Percentiles rank a stretch among this genome's conserved stretches.
These are phyloP conservation scores for Enteromius anoplus DNA, from an alignment of 2,797 vertebrate species.

Conservation along the genomic window DNA sequence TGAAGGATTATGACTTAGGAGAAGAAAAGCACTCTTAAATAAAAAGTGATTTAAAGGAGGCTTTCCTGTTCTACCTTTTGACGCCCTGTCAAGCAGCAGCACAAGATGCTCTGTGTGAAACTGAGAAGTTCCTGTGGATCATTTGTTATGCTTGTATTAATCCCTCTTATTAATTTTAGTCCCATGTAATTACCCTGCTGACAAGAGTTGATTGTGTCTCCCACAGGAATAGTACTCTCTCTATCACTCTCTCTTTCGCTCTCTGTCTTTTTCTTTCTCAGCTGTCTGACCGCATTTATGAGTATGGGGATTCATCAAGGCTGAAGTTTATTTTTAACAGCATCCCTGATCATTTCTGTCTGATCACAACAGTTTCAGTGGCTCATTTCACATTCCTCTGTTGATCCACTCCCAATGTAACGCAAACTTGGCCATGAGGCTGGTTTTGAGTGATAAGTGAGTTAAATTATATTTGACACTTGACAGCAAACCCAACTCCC, in stretches of 20 bases:
- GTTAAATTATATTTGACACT: conserved; percentile 2
- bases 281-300: not conserved
- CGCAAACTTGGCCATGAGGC: not conserved
- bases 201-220: conserved; percentile 42
- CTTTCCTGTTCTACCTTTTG: conserved; percentile 12
- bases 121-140: conserved; percentile 34
- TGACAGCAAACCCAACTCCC: not conserved
- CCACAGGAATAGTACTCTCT: conserved; percentile 8
- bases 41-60: conserved; percentile 18
- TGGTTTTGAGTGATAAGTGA: not conserved
- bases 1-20: conserved; percentile 21
- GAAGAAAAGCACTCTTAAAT: conserved; percentile 12
- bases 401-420: not conserved
- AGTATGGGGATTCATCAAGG: not conserved
- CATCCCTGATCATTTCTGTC: not conserved
- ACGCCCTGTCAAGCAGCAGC: conserved; percentile 9
- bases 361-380: not conserved
- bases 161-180: conserved; percentile 46
- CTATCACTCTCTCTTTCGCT: not conserved
- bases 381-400: not conserved
- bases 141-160: conserved; percentile 51
- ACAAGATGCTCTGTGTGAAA: conserved; percentile 1
- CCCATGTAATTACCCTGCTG: conserved; percentile 49
- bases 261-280: conserved; percentile 12
- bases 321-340: conserved; percentile 25